A percentile compares a stretch with the other conserved stretches of the same genome.
These are phyloP conservation scores for Chloroclysta siterata DNA, from an alignment of 2,888 invertebrate genomes.

Conservation along the genomic window DNA sequence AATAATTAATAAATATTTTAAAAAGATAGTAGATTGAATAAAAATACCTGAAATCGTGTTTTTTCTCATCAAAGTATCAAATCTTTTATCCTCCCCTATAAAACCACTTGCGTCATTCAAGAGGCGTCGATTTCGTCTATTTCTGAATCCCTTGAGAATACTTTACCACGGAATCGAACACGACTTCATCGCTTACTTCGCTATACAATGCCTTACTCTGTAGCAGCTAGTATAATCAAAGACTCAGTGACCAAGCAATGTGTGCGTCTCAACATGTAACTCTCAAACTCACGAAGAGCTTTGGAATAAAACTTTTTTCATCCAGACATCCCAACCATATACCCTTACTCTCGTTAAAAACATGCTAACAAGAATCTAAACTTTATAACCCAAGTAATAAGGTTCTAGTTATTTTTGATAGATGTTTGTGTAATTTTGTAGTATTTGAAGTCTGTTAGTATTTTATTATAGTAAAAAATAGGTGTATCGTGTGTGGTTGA, in stretches of 20 bases:
- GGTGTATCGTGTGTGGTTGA: constrained; percentile 20
- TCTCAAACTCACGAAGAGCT: constrained; percentile 4
- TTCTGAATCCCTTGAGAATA: constrained; percentile 62
- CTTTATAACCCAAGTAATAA: constrained; percentile 19
- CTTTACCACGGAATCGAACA: constrained; percentile 26
- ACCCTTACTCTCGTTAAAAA: constrained; percentile 17
- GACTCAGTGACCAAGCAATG: constrained; percentile 38
- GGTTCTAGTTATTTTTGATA: not conserved
- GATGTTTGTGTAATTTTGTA: constrained; percentile 10
- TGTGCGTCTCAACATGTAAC: constrained; percentile 31
- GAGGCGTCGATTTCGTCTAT: constrained; percentile 63
- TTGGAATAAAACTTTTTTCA: constrained; percentile 31
- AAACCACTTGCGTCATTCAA: constrained; percentile 63
- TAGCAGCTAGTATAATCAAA: not conserved
- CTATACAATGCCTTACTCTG: constrained; percentile 47
- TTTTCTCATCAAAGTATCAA: constrained; percentile 50
- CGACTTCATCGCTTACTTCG: constrained; percentile 16
- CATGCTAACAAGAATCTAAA: constrained; percentile 12
- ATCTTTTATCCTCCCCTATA: constrained; percentile 30
- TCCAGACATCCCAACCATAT: constrained; percentile 8
- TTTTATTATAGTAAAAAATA: constrained; percentile 28
- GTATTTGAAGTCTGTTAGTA: constrained; percentile 6
- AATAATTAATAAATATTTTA: too few relatives aligned
- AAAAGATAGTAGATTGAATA: too few relatives aligned
- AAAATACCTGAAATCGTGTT: too few relatives aligned